Base-by-base conservation (phyloP, 2,113 vertebrate genomes). In the Engystomops pustulosus region DNA sequence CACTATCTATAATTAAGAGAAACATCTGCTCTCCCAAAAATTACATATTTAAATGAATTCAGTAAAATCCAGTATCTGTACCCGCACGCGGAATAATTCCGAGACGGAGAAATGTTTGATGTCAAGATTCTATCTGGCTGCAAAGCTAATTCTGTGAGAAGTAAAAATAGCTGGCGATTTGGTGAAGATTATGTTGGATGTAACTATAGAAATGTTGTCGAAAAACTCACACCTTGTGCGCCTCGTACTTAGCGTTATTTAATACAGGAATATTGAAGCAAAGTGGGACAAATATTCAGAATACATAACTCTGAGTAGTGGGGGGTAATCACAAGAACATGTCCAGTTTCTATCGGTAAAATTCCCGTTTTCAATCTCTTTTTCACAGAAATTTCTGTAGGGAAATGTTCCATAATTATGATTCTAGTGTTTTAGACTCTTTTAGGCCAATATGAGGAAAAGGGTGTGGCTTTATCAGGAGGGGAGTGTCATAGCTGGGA, bases 21-120 rank as follows among this genome's bases (percentile, higher is more conserved):
- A 5, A 18, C 47, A 53, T 51, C 72, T 75, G 72, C 47, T 36
- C 18, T 53, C 20, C n/a, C 6, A 18, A 30, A 75, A 75, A 75
- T 75, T 30, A 75, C 18, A 11, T 20, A 75, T 75, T 75, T 53
- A 53, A 75, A 75, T 45, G 9, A 51, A 51, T 75, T 49, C 72
- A 75, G 30, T 75, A 4, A 32, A 18, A 53, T 12, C n/a, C n/a
- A n/a, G 7, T 51, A 74, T 74, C 17, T 32, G 44, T 30, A 51
- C 44, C 8, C 17, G 25, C 44, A 53, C 4, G 23, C 27, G 7
- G 30, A n/a, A 75, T 51, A 8, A 34, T 10, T 75, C 47, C 20
- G 18, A 51, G 34, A 32, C 1, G 25, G 27, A 53, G 11, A 51
- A 34, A 75, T 11, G 18, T 51, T 51, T 32, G 30, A 51, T 51